Percentiles rank a stretch among this genome's conserved stretches.
Evolutionary conservation across 2,113 vertebrate genomes (phyloP).

Genomic region (Lamprotornis superbus): DNA sequence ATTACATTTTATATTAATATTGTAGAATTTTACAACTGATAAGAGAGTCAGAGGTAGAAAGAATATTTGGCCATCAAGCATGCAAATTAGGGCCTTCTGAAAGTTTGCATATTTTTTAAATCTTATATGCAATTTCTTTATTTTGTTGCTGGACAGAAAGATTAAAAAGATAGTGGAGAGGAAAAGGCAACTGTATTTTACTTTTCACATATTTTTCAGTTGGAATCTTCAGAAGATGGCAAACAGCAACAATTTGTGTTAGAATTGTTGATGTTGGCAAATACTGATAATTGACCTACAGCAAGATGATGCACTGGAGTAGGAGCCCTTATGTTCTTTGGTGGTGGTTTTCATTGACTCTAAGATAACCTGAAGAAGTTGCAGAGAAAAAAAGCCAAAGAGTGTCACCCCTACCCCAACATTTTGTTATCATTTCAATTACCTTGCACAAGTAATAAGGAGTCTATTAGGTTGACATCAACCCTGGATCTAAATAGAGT

Average conservation of each 20-base stretch:
- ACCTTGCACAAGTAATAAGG: background rate
- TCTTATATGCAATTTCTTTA: background rate
- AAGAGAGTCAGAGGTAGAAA: background rate
- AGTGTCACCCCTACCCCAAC: fast-evolving
- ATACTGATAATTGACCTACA: background rate
- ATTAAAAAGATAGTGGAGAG: background rate
- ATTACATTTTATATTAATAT: background rate
- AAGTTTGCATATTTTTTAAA: background rate
- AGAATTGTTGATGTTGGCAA: background rate
- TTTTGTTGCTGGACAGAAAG: background rate
- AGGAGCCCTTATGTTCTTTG: background rate
- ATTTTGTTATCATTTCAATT: background rate
- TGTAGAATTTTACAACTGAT: background rate
- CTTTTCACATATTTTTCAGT: background rate
- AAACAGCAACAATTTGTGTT: background rate
- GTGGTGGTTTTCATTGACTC: background rate
- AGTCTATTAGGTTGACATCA: background rate
- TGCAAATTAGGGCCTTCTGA: background rate
- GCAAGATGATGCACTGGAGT: background rate
- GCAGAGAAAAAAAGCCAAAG: background rate
- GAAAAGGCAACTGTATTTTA: background rate
- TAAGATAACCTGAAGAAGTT: background rate
- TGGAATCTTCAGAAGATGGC: background rate
- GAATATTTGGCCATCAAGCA: background rate
- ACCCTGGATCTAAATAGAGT: background rate